Base-by-base conservation (phyloP, 2,888 invertebrate genomes). In the Pandemis cinnamomeana region DNA sequence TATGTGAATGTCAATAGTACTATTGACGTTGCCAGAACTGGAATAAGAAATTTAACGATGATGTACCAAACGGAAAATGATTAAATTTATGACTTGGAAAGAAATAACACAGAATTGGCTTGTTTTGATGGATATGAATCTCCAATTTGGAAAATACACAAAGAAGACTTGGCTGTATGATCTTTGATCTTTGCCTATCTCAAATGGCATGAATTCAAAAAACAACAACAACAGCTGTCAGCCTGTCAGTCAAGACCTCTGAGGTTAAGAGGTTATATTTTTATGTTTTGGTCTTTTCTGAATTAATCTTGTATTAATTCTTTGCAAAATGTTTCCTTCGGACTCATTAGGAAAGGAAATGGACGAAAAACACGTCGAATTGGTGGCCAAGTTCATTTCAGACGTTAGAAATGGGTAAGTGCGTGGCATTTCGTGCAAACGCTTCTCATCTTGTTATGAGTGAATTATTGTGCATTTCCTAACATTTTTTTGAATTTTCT, bases 361-460 rank as follows among this genome's bases (percentile, higher is more conserved):
- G 46, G 89, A 90, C 20, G 88, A 87, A 27, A 90, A 90, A 79
- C 84, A 86, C 67, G 78, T 86, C 1, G 86, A 85, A 60, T 78
- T 85, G 58, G 83, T 91, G 51, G 89, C 88, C 2, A 90, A 89
- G 84, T 91, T 91, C 74, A 86, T 91, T 0, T 84, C 90, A 0
- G 86, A 91, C 67, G 82, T 89, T 5, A 81, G 86, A 71, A 87
- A 81, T 81, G 89, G 91, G 93, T 93, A 82, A 78, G 89, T 82
- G 63, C 71, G 75, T 76, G 72, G 71, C 76, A 71, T 62, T 36
- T 67, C 13, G 71, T 27, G 15, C 48, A 11, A 60, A 60, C 13
- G 6, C 27, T 58, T 60, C 5, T 58, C 5, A 11, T 27, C 10
- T 10, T 11, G 7, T 27, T 58, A 4, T 27, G 11, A 7, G 27